Conservation (phyloP, 2,113 vertebrate genomes). For the Capreolus pygargus region DNA sequence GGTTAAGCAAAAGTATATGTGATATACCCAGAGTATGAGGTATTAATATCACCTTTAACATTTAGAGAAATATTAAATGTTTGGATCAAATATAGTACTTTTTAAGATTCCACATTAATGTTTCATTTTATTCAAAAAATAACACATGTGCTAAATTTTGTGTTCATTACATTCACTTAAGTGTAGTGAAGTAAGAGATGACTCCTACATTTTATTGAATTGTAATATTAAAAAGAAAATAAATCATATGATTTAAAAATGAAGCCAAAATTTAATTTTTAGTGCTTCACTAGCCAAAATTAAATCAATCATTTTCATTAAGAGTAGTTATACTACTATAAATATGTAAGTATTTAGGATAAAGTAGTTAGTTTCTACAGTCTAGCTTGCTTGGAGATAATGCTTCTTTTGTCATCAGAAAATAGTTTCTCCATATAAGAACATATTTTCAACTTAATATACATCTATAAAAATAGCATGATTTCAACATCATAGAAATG, state of each 20-base stretch:
- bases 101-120: background rate
- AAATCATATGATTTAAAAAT: background rate
- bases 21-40: background rate
- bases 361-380: background rate
- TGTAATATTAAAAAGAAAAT: background rate
- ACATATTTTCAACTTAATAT: background rate
- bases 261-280: background rate
- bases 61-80: background rate
- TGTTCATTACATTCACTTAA: background rate
- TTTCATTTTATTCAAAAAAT: conserved; percentile 7
- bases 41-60: too few species aligned
- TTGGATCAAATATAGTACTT: background rate
- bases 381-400: background rate
- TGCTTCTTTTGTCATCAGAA: background rate
- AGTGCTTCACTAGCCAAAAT: background rate
- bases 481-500: background rate
- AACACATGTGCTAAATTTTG: background rate
- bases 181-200: background rate
- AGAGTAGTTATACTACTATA: background rate
- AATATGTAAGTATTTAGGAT: background rate
- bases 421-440: conserved; percentile 6
- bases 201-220: background rate
- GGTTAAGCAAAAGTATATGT: background rate
- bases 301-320: background rate
- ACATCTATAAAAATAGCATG: conserved; percentile 27